Conservation (phyloP, 2,888 invertebrate genomes). For the Sarcophaga carnaria region DNA sequence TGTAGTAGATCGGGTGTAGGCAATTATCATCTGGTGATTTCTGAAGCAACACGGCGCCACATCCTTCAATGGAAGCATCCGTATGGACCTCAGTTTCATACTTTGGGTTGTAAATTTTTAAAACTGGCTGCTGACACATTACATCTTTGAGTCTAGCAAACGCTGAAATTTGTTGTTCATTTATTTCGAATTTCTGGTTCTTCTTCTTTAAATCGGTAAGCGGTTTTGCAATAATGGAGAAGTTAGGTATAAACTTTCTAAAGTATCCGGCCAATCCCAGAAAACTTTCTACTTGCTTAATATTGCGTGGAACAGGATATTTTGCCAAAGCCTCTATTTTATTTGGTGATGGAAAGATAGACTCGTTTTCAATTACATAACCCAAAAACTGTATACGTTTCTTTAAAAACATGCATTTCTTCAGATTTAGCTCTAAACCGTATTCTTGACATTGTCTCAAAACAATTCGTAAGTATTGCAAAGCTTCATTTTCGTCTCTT, state of each 20-base stretch:
- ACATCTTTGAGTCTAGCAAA: constrained; percentile 67
- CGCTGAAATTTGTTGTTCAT: constrained; percentile 63
- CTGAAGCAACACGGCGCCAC: constrained; percentile 66
- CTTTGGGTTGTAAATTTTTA: constrained; percentile 63
- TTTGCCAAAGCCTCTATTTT: constrained; percentile 72
- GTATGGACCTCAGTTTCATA: constrained; percentile 67
- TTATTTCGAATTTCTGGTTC: constrained; percentile 69
- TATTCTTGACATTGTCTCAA: constrained; percentile 53
- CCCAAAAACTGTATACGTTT: constrained; percentile 65
- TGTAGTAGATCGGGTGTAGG: constrained; percentile 65
- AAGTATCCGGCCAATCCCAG: constrained; percentile 74
- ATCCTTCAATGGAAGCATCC: constrained; percentile 66
- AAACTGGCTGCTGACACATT: constrained; percentile 56
- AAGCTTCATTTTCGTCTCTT: constrained; percentile 54
- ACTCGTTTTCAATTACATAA: constrained; percentile 61
- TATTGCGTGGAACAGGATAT: constrained; percentile 71
- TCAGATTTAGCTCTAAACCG: constrained; percentile 63
- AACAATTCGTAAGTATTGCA: constrained; percentile 57
- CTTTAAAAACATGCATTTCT: constrained; percentile 67
- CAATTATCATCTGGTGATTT: constrained; percentile 56
- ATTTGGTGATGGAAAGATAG: constrained; percentile 68
- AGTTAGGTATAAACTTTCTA: constrained; percentile 72
- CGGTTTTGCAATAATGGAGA: constrained; percentile 70
- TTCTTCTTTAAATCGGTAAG: constrained; percentile 68
- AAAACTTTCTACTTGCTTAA: constrained; percentile 74